Evolutionary conservation across 2,113 vertebrate genomes (phyloP).

Genomic region (Ictidomys tridecemlineatus): DNA sequence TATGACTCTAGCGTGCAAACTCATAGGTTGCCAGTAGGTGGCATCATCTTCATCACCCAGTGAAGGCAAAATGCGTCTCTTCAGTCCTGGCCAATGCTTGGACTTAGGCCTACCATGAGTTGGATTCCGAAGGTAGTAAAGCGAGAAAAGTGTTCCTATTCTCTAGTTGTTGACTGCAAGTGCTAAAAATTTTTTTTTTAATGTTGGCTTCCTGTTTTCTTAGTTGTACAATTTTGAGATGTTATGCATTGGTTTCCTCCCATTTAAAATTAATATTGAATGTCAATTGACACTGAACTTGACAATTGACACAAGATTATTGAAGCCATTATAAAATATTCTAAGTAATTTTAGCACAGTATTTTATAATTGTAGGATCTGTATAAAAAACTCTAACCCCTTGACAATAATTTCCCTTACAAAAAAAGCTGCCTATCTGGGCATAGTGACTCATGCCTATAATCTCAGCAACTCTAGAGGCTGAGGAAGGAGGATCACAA

Average conservation of each 20-base stretch:
- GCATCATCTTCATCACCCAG: constrained; percentile 21
- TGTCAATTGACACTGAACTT: not conserved
- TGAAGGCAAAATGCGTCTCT: not conserved
- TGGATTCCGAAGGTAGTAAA: not conserved
- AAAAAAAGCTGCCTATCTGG: not conserved
- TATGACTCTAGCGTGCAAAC: constrained; percentile 63
- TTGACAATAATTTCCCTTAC: not conserved
- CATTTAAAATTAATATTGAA: not conserved
- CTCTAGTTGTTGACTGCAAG: not conserved
- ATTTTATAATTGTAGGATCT: not conserved
- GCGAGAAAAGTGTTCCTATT: not conserved
- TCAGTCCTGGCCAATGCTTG: not conserved
- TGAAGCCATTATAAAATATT: not conserved
- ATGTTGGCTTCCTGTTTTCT: not conserved
- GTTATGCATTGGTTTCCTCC: not conserved
- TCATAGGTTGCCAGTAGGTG: constrained; percentile 62
- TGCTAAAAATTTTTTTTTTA: not conserved
- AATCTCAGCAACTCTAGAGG: no score
- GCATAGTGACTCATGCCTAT: no score
- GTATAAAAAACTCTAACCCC: not conserved
- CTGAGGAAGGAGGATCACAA: no score
- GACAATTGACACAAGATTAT: not conserved
- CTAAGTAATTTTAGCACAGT: not conserved
- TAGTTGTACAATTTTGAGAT: constrained; percentile 17
- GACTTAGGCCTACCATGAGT: not conserved